These are phyloP conservation scores for Calyptomena viridis DNA, from an alignment of 2,113 vertebrate species.

Conservation along the genomic window DNA sequence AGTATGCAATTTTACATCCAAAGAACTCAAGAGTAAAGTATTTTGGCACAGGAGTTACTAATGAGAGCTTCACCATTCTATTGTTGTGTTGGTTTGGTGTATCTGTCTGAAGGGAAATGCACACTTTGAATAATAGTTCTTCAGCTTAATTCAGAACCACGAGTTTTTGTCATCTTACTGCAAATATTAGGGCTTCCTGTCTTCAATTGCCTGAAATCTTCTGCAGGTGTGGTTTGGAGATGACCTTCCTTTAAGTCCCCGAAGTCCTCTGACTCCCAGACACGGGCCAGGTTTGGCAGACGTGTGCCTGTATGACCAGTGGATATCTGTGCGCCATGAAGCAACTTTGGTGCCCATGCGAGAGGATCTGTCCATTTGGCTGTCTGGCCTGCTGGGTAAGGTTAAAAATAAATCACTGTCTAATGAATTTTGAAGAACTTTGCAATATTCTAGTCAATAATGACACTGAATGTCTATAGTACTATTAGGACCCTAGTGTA, in stretches of 20 bases:
- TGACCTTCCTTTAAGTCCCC: constrained; percentile 82
- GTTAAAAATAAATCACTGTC: background rate
- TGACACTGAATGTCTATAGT: background rate
- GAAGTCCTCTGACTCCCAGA: constrained; percentile 81
- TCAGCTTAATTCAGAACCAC: background rate
- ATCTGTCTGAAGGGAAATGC: background rate
- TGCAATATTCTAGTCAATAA: background rate
- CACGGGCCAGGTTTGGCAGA: constrained; percentile 90
- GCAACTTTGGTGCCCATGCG: constrained; percentile 94
- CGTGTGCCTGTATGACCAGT: constrained; percentile 92
- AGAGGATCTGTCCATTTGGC: constrained; percentile 94
- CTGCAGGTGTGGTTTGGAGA: constrained; percentile 90
- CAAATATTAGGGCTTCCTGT: background rate
- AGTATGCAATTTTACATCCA: background rate
- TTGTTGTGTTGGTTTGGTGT: background rate
- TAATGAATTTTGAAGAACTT: background rate
- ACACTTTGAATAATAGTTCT: background rate
- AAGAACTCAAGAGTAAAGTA: background rate
- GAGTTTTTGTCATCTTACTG: background rate
- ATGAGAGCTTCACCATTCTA: background rate
- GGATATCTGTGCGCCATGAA: constrained; percentile 92
- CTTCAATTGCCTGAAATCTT: background rate
- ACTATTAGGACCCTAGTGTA: background rate
- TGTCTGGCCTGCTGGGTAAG: constrained; percentile 89
- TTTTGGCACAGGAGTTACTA: background rate